Percentiles rank a stretch among this genome's conserved stretches.
phyloP scores from a whole-genome alignment of 2,888 invertebrate species.

The Proisotoma minuta region DNA sequence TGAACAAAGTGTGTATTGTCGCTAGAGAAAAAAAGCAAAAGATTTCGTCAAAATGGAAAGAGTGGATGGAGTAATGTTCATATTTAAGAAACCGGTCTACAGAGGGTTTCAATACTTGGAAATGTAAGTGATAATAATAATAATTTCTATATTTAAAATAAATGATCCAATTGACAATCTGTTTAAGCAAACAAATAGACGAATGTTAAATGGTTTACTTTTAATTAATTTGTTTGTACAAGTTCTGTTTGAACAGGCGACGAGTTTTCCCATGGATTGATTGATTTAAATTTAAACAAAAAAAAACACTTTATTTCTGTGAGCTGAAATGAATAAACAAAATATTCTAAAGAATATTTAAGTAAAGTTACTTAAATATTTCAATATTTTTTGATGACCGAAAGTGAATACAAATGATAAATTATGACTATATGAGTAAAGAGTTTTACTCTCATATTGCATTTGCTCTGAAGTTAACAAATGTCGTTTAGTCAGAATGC shows the following conservation, averaged over 20 bases:
- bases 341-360: too few species aligned
- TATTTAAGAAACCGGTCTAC: slow-evolving; percentile 74
- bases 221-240: not conserved
- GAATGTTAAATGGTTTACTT: not conserved
- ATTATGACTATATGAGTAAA: too few species aligned
- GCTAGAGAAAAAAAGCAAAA: not conserved
- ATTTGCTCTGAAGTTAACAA: not conserved
- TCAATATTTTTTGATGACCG: too few species aligned
- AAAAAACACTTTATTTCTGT: too few species aligned
- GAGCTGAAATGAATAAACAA: too few species aligned
- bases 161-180: not conserved
- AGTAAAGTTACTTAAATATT: too few species aligned
- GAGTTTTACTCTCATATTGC: not conserved
- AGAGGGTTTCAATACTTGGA: slow-evolving; percentile 77
- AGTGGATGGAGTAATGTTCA: slow-evolving; percentile 69
- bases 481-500: not conserved
- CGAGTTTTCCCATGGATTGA: not conserved
- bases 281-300: too few species aligned
- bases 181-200: too few species aligned
- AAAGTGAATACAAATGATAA: too few species aligned
- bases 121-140: slow-evolving; percentile 62
- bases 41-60: slow-evolving; percentile 57
- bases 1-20: not conserved
- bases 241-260: not conserved
- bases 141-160: not conserved